These are phyloP conservation scores for Luehdorfia chinensis DNA, from an alignment of 1,140 invertebrate genomes.

Conservation along the genomic window DNA sequence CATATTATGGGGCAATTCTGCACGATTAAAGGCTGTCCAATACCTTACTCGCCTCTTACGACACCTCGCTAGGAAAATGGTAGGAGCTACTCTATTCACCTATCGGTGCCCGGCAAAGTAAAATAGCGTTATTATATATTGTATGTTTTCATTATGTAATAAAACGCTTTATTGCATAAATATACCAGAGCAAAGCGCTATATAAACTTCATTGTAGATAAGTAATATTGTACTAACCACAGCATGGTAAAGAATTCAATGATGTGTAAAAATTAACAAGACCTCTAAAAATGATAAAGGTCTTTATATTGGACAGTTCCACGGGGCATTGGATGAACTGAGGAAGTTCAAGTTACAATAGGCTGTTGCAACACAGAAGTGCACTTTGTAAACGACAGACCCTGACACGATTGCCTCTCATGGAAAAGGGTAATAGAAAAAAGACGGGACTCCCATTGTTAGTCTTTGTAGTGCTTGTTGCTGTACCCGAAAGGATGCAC, in stretches of 20 bases:
- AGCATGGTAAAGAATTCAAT: neutral
- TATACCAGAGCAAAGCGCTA: neutral
- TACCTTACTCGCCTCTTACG: no score
- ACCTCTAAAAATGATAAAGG: neutral
- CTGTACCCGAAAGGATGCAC: no score
- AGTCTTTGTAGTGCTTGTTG: no score
- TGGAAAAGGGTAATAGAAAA: neutral
- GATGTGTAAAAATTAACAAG: neutral
- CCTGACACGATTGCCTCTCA: neutral
- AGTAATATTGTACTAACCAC: neutral
- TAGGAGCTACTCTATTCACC: no score
- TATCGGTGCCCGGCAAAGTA: no score
- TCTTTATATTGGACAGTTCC: neutral
- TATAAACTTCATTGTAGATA: neutral
- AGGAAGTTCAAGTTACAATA: slow-evolving; percentile 13
- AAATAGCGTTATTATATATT: neutral
- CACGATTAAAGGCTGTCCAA: no score
- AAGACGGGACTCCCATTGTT: no score
- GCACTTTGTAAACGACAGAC: slow-evolving; percentile 13
- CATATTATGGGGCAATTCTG: no score
- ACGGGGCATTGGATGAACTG: neutral
- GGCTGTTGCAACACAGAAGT: slow-evolving; percentile 2
- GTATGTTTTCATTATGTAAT: neutral
- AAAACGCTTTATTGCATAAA: no score
- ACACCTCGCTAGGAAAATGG: no score